Evolutionary conservation across 2,113 vertebrate genomes (phyloP), one percentile per base, ranked within the genome.

Genomic region (Heterocephalus glaber): DNA sequence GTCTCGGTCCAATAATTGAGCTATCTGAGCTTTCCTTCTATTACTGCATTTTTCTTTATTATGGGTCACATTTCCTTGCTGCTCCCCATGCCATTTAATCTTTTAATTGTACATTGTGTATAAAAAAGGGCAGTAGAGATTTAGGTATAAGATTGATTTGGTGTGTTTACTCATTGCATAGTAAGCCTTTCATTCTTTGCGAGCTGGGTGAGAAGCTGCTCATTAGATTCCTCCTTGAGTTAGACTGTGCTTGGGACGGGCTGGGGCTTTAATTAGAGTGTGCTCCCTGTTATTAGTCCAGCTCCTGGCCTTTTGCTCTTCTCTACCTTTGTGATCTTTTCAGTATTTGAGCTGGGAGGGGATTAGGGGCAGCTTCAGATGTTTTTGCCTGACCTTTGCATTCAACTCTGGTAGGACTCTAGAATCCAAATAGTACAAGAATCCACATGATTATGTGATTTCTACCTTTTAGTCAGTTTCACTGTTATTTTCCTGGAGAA

Each of bases 281-380:
- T 83, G 79, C 60, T 97, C 47, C n/a, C 60, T 97, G 60, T 88
- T 80, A 66, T 85, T 96, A 90, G 84, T 41, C 2, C 38, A 87
- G n/a, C 17, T 68, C 20, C 30, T 44, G 68, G 92, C 30, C 5
- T 52, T 88, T 28, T 54, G 49, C 63, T 12, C 35, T 80, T 20
- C 35, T 76, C 68, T 30, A 41, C 4, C 86, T 90, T 95, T 93
- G 86, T 90, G 70, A 56, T 93, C 54, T 89, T 83, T 86, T 89
- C 49, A 56, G 54, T 60, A 66, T 58, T 89, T 83, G 68, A 94
- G 54, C 28, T 90, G 35, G 49, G 47, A 86, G 47, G 28, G 26
- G 30, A 12, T 79, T 80, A 80, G n/a, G 26, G 49, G 16, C 19
- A 95, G 86, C 68, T 92, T 90, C 89, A 79, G 47, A 77, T n/a